Evolutionary conservation across 2,113 vertebrate species (phyloP).

Genomic region (Serranochromis macrocephalus): DNA sequence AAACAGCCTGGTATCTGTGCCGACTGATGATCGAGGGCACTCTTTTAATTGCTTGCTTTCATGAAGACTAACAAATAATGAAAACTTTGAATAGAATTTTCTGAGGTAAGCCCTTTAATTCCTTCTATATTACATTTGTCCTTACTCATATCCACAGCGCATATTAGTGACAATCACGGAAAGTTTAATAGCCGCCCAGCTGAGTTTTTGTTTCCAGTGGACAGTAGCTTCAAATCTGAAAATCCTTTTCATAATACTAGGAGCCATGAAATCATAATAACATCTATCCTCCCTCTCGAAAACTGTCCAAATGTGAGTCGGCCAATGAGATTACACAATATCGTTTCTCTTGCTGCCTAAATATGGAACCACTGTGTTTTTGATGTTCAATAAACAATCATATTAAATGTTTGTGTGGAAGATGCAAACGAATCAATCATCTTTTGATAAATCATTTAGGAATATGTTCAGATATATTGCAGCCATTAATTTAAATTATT

Average conservation of each 20-base stretch:
- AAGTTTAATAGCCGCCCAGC: constrained; percentile 15
- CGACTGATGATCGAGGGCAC: background rate
- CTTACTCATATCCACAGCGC: constrained; percentile 20
- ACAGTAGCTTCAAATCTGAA: constrained; percentile 48
- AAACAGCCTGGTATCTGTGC: background rate
- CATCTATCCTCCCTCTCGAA: background rate
- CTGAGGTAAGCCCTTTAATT: constrained; percentile 35
- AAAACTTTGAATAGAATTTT: constrained; percentile 33
- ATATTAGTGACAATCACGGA: constrained; percentile 44
- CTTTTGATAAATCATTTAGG: background rate
- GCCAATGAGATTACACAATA: background rate
- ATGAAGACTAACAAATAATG: constrained; percentile 25
- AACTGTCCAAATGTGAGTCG: constrained; percentile 8
- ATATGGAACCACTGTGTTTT: background rate
- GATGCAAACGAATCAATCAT: background rate
- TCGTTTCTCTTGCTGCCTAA: background rate
- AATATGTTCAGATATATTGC: background rate
- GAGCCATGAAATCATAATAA: constrained; percentile 26
- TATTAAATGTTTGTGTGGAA: background rate
- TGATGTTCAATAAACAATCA: background rate
- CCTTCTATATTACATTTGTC: constrained; percentile 49
- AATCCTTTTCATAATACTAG: constrained; percentile 41
- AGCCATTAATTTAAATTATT: background rate
- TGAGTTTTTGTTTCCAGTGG: constrained; percentile 50
- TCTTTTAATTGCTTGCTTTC: constrained; percentile 20